Evolutionary conservation across 2,113 vertebrate genomes (phyloP).

Genomic region (Pristiophorus japonicus): DNA sequence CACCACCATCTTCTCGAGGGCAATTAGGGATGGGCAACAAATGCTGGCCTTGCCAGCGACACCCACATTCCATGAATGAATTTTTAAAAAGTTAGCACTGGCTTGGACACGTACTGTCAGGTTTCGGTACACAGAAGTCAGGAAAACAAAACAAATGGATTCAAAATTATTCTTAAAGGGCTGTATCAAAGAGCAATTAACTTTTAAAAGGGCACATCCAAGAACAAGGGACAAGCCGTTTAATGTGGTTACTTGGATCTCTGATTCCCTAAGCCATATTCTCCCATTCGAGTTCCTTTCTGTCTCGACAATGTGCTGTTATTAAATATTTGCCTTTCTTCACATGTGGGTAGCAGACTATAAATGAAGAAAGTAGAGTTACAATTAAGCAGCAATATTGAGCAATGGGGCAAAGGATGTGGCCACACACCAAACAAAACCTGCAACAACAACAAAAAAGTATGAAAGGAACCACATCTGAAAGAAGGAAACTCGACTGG

Average conservation of each 20-base stretch:
- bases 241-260: not conserved
- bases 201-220: not conserved
- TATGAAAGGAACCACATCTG: not conserved
- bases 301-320: not conserved
- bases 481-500: not conserved
- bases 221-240: constrained; percentile 7
- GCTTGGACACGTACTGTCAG: not conserved
- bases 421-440: not conserved
- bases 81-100: too few species aligned
- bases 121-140: not conserved
- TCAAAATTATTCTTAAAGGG: not conserved
- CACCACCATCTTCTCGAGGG: too few species aligned
- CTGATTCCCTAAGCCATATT: constrained; percentile 13
- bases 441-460: not conserved
- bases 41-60: too few species aligned
- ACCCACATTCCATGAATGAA: too few species aligned
- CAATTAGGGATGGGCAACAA: too few species aligned
- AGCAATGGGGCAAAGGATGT: not conserved
- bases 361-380: not conserved
- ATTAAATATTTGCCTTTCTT: not conserved
- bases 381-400: not conserved
- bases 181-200: not conserved
- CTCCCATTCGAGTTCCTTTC: not conserved
- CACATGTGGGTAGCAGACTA: not conserved
- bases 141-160: not conserved